phyloP scores from a whole-genome alignment of 92 coral and sea anemone species.

The Galaxea fascicularis region DNA sequence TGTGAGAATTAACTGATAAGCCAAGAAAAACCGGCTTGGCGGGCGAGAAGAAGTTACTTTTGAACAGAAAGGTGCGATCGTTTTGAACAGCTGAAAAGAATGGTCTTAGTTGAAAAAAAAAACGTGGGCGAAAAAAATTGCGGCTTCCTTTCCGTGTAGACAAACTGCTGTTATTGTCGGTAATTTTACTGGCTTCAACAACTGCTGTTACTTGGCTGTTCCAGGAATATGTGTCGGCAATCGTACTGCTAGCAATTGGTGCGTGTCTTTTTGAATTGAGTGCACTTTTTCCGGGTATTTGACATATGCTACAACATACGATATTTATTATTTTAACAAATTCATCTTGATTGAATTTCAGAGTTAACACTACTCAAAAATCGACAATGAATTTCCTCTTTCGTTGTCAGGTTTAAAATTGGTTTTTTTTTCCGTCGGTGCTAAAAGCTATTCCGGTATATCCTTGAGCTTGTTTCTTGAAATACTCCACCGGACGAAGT shows the following conservation, averaged over 20 bases:
- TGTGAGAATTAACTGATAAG: background rate
- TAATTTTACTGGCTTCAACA: background rate
- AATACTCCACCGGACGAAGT: background rate
- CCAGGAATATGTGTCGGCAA: conserved; percentile 1
- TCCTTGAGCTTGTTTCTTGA: conserved; percentile 10
- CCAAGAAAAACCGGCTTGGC: background rate
- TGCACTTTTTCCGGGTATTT: conserved; percentile 21
- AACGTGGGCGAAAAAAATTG: too few relatives aligned
- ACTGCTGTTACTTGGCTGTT: background rate
- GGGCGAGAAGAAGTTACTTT: too few relatives aligned
- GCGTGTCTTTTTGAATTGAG: background rate
- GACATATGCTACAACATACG: background rate
- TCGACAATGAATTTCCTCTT: too few relatives aligned
- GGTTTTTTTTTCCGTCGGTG: background rate
- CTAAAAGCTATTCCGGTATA: background rate
- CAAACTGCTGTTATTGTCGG: background rate
- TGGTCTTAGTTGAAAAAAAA: too few relatives aligned
- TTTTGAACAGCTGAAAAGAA: too few relatives aligned
- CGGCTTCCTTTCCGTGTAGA: background rate
- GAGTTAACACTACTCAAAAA: too few relatives aligned
- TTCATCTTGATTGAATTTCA: conserved; percentile 6
- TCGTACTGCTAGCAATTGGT: background rate
- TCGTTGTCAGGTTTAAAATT: too few relatives aligned
- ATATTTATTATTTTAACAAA: background rate
- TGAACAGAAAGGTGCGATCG: too few relatives aligned